Percentiles rank a stretch among this genome's conserved stretches.
Evolutionary conservation across 2,888 invertebrate genomes (phyloP).

Genomic region (Platycnemis pennipes): DNA sequence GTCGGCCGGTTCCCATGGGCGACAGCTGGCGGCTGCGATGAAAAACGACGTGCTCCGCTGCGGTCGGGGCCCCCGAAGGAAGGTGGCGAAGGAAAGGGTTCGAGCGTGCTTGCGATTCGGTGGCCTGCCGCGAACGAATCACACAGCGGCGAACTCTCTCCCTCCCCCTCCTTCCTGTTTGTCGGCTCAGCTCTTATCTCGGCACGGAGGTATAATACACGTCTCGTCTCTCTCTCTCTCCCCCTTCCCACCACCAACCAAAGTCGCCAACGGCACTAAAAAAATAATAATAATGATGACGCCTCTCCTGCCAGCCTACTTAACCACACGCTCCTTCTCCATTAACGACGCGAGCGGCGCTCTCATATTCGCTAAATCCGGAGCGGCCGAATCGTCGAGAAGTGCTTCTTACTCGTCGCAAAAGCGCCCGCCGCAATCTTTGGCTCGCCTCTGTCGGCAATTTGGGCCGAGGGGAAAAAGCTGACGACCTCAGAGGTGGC

Average conservation of each 20-base stretch:
- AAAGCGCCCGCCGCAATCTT: background rate
- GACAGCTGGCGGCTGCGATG: background rate
- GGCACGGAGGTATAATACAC: background rate
- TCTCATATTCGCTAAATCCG: background rate
- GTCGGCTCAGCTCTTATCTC: background rate
- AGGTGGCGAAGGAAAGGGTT: background rate
- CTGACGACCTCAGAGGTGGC: background rate
- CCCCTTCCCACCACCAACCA: background rate
- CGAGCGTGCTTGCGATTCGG: background rate
- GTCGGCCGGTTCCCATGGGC: background rate
- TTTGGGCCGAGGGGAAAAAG: background rate
- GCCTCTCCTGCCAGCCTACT: background rate
- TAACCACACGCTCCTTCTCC: background rate
- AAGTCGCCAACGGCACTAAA: background rate
- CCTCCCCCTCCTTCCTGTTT: slow-evolving; percentile 10
- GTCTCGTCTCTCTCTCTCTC: background rate
- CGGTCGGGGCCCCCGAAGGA: too few species aligned
- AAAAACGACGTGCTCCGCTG: background rate
- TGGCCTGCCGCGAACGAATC: background rate
- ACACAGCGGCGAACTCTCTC: background rate
- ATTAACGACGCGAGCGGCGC: background rate
- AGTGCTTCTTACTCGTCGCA: background rate
- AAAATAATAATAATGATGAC: background rate
- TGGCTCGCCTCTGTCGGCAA: background rate
- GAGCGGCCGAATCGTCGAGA: background rate